A percentile compares a stretch with the other conserved stretches of the same genome.
Conservation (phyloP, 1,140 invertebrate species). For the Temnothorax nylanderi region DNA sequence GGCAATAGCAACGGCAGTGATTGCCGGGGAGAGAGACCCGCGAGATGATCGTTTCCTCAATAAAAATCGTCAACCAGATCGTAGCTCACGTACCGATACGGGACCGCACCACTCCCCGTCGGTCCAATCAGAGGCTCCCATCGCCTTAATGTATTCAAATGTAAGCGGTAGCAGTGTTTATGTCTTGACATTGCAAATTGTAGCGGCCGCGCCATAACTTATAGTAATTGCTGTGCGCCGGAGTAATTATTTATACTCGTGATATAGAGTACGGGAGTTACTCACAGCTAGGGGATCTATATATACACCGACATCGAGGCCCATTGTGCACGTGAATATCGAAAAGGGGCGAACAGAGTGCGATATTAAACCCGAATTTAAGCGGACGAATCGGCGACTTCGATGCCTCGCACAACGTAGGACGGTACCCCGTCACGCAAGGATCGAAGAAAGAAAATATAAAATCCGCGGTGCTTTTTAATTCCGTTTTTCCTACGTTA, state of each 20-base stretch:
- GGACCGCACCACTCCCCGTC: constrained; percentile 71
- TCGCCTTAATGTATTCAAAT: constrained; percentile 85
- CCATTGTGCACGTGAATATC: constrained; percentile 65
- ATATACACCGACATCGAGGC: constrained; percentile 51
- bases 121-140: constrained; percentile 80
- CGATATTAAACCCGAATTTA: constrained; percentile 66
- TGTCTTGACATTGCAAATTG: constrained; percentile 87
- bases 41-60: constrained; percentile 75
- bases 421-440: constrained; percentile 22
- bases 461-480: not conserved
- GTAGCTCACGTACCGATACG: constrained; percentile 82
- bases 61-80: constrained; percentile 85
- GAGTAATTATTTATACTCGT: constrained; percentile 86
- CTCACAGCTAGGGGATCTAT: constrained; percentile 35
- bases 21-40: constrained; percentile 28
- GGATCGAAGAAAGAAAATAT: constrained; percentile 36
- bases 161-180: constrained; percentile 86
- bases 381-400: constrained; percentile 72
- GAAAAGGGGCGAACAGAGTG: constrained; percentile 67
- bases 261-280: constrained; percentile 78
- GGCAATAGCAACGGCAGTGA: constrained; percentile 53
- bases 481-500: not conserved
- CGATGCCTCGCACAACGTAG: constrained; percentile 69
- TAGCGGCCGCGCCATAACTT: constrained; percentile 85
- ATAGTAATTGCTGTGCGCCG: constrained; percentile 85